Percentiles rank a stretch among this genome's conserved stretches.
Evolutionary conservation across 2,113 vertebrate genomes (phyloP).

Genomic region (Serilophus lunatus): DNA sequence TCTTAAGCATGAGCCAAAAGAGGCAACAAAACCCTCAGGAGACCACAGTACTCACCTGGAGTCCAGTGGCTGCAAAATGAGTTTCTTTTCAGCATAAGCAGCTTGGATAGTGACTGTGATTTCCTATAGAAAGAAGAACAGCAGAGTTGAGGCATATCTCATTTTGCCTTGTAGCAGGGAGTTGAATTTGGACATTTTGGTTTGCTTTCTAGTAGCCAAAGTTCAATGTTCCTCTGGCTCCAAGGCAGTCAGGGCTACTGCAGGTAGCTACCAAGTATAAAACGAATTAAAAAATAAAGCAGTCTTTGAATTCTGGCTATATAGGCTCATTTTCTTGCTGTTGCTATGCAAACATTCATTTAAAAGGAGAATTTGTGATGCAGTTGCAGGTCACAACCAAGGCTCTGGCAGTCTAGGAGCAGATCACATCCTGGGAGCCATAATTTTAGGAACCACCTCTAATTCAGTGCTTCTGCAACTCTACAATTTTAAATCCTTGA

Average conservation of each 20-base stretch:
- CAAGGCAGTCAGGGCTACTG: background rate
- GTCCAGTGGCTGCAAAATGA: conserved; percentile 58
- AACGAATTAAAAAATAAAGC: background rate
- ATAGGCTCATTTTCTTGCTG: background rate
- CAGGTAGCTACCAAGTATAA: background rate
- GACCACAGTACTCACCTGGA: conserved; percentile 48
- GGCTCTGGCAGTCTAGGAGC: background rate
- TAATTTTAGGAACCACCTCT: background rate
- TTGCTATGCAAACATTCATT: background rate
- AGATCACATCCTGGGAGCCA: background rate
- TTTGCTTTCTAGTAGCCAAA: background rate
- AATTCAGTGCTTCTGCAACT: background rate
- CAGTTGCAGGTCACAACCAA: background rate
- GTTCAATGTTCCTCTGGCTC: background rate
- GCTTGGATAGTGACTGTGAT: conserved; percentile 46
- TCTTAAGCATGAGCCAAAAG: background rate
- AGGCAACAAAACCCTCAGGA: background rate
- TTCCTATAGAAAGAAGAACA: conserved; percentile 13
- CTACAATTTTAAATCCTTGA: background rate
- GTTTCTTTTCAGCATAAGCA: conserved; percentile 78
- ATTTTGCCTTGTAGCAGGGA: background rate
- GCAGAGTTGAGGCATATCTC: background rate
- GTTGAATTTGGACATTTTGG: background rate
- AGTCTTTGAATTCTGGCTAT: background rate
- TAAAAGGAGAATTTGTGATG: background rate